Percentiles rank a stretch among this genome's conserved stretches.
Conservation (phyloP, 2,797 vertebrate species). For the Sebastes oblongus region DNA sequence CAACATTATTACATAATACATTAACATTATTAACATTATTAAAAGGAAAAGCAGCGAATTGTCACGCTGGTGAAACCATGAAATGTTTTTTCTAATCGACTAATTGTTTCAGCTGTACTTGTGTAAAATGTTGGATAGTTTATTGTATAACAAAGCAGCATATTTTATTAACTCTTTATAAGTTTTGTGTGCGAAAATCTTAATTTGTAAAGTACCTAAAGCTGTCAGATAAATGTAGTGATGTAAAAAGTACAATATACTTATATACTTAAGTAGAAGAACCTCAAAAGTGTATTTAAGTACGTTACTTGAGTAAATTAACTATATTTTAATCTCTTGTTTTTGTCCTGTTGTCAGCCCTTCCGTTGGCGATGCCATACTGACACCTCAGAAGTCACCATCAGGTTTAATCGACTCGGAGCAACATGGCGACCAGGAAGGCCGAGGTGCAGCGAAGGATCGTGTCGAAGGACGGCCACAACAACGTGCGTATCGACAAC, state of each 20-base stretch:
- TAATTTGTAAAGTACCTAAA: neutral
- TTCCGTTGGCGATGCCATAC: slow-evolving; percentile 55
- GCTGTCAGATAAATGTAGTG: neutral
- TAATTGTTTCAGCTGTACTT: neutral
- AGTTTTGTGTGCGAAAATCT: neutral
- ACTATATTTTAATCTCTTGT: neutral
- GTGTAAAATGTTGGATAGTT: no score
- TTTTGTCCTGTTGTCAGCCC: neutral
- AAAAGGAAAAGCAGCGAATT: no score
- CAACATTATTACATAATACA: no score
- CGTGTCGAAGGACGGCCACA: slow-evolving; percentile 96
- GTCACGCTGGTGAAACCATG: no score
- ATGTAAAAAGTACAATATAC: neutral
- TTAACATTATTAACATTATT: no score
- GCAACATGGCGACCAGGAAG: slow-evolving; percentile 68
- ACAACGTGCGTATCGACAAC: slow-evolving; percentile 93
- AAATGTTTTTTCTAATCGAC: neutral
- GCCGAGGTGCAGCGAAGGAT: slow-evolving; percentile 83
- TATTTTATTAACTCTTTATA: neutral
- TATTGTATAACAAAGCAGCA: neutral
- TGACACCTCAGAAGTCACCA: slow-evolving; percentile 45
- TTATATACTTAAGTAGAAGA: neutral
- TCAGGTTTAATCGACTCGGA: slow-evolving; percentile 13
- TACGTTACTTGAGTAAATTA: neutral
- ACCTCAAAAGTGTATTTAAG: neutral